Evolutionary conservation across 1,140 invertebrate genomes (phyloP), one percentile per base, ranked within the genome.

Genomic region (Ectropis grisescens): DNA sequence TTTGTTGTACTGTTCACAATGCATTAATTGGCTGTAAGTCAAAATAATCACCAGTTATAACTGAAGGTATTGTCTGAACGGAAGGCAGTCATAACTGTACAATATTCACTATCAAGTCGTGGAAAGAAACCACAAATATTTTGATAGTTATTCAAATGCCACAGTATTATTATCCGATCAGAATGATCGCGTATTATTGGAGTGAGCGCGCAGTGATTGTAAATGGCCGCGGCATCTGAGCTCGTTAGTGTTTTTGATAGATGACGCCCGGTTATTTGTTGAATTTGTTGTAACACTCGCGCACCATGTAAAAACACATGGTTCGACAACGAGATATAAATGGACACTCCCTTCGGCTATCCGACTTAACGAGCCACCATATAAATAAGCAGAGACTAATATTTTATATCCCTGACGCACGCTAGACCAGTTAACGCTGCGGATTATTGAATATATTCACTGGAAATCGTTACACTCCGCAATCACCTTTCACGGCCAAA

Each of bases 181-280:
- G 45, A 55, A 67, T 65, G 60, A 62, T 65, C 53, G 54, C 51
- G 43, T 61, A 69, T 78, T 72, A 75, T 72, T 68, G 69, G 69
- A 59, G 29, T 45, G 27, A 29, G 33, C 26, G 39, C 53, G 48
- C 50, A 52, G 55, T 62, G 64, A 74, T 74, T 74, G 65, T 76
- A 67, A 72, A 74, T 62, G 47, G 54, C 59, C 57, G 57, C 71
- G 56, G 69, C 60, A 71, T 75, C 62, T 49, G 40, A 56, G 68
- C 69, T 81, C 72, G 76, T 81, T 78, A 81, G 65, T 58, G 67
- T 76, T 81, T 78, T 81, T 81, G 76, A 81, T 79, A 76, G 74
- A 81, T 81, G 74, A 72, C 72, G 67, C 54, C 55, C 49, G 64
- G 55, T 66, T 54, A 61, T 74, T 74, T 72, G 72, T 74, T 65